Base-by-base conservation (phyloP, 2,113 vertebrate genomes). In the Corvus moneduloides region DNA sequence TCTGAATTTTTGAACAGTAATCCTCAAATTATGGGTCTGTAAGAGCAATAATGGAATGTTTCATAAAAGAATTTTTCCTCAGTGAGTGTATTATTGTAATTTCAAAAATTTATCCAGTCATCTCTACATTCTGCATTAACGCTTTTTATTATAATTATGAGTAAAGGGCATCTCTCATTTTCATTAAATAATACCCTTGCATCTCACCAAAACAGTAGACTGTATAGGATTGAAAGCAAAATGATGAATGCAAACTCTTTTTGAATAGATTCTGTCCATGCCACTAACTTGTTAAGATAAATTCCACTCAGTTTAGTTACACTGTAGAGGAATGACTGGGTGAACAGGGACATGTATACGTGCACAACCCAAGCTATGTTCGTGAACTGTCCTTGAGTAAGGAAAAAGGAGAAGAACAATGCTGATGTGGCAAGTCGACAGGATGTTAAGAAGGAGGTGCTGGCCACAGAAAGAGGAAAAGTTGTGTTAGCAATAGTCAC, bases 21-120 rank as follows among this genome's bases (percentile, higher is more conserved):
- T 97, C 88, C 93, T 94, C 75, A 96, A 98, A 97, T 95, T 88
- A 95, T 10, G 13, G 79, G 58, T 84, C 84, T 93, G 77, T 82
- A 96, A 94, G 76, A 69, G 37, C 58, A 87, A 56, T 84, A 85
- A 85, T 90, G 84, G 79, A 94, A 89, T n/a, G 52, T 88, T 54
- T 93, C 61, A 52, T 97, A 82, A 93, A 96, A 89, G 27, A 90
- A 76, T 77, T 88, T 83, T 94, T 95, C 61, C 62, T 92, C 14
- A 28, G 15, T 64, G 37, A 78, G 55, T 74, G 59, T 95, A 88
- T 89, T 84, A 94, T 59, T 89, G 74, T 74, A 94, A 95, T 94
- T 95, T 30, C 35, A 88, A 88, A 95, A 95, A 84, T 51, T 16
- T 87, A 77, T 62, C 87, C 46, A 46, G 46, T 79, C 81, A 82